Conservation (phyloP, 2,797 vertebrate genomes). For the Myripristis jacobus region DNA sequence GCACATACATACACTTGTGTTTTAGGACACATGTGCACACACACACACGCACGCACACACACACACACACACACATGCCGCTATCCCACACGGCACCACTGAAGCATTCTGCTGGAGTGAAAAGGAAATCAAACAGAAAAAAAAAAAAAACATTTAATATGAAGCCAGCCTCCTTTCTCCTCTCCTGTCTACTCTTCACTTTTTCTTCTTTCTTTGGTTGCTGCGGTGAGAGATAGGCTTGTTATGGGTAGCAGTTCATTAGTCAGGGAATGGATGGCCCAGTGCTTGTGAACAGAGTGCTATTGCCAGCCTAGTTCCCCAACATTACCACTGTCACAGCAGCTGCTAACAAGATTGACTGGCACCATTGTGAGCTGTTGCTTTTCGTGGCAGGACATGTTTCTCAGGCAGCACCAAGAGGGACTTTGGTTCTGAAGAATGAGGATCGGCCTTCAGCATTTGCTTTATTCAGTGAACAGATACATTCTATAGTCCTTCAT, state of each 20-base stretch:
- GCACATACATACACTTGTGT: conserved; percentile 26
- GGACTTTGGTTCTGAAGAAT: background rate
- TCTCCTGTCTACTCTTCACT: conserved; percentile 14
- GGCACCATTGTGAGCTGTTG: conserved; percentile 8
- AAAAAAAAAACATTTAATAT: conserved; percentile 14
- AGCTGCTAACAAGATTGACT: conserved; percentile 16
- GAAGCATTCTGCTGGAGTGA: conserved; percentile 8
- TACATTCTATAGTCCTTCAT: background rate
- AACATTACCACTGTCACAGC: conserved; percentile 18
- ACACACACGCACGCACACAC: conserved; percentile 3
- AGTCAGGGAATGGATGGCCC: conserved; percentile 20
- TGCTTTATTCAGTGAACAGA: background rate
- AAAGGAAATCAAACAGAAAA: background rate
- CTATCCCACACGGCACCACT: conserved; percentile 20
- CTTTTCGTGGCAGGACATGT: background rate
- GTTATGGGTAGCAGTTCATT: conserved; percentile 41
- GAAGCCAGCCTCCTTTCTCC: conserved; percentile 21
- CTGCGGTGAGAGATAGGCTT: conserved; percentile 37
- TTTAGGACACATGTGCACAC: conserved; percentile 37
- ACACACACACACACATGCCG: conserved; percentile 13
- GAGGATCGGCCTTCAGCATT: background rate
- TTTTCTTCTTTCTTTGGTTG: conserved; percentile 20
- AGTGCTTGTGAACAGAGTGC: conserved; percentile 26
- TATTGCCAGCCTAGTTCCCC: background rate
- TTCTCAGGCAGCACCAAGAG: background rate